phyloP scores from a whole-genome alignment of 2,888 invertebrate genomes.

The Phalangium opilio region DNA sequence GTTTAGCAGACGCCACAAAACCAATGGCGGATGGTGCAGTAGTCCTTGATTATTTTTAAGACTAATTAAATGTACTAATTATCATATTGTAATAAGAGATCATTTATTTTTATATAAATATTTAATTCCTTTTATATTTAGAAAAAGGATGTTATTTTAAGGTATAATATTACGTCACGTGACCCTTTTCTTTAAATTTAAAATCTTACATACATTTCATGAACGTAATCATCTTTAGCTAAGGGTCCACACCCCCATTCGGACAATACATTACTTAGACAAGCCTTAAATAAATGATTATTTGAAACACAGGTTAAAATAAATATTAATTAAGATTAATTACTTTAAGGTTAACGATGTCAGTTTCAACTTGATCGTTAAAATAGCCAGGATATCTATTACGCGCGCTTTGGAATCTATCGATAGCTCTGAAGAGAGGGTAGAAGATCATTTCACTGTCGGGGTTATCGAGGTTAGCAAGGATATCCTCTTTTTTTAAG shows the following conservation, averaged over 20 bases:
- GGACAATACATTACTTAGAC: constrained; percentile 51
- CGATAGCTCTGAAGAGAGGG: constrained; percentile 73
- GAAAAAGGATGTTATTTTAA: too few relatives aligned
- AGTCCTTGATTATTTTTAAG: too few relatives aligned
- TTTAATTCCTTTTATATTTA: too few relatives aligned
- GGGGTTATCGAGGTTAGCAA: constrained; percentile 48
- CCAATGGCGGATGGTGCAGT: too few relatives aligned
- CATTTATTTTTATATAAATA: too few relatives aligned
- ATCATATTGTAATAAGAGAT: too few relatives aligned
- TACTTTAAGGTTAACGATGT: constrained; percentile 70
- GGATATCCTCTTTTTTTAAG: constrained; percentile 42
- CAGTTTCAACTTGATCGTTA: constrained; percentile 69
- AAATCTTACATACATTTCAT: constrained; percentile 50
- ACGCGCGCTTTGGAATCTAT: constrained; percentile 73
- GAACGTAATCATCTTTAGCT: constrained; percentile 79
- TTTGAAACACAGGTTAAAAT: too few relatives aligned
- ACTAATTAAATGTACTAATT: too few relatives aligned
- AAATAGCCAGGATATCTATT: constrained; percentile 78
- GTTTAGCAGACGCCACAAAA: too few relatives aligned
- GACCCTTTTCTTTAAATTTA: too few relatives aligned
- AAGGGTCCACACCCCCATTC: constrained; percentile 69
- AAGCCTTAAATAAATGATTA: too few relatives aligned
- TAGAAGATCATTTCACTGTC: constrained; percentile 79
- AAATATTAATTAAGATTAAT: constrained; percentile 5
- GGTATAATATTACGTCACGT: too few relatives aligned